phyloP scores from a whole-genome alignment of 23 tunicate genomes.

The Ciona savignyi region DNA sequence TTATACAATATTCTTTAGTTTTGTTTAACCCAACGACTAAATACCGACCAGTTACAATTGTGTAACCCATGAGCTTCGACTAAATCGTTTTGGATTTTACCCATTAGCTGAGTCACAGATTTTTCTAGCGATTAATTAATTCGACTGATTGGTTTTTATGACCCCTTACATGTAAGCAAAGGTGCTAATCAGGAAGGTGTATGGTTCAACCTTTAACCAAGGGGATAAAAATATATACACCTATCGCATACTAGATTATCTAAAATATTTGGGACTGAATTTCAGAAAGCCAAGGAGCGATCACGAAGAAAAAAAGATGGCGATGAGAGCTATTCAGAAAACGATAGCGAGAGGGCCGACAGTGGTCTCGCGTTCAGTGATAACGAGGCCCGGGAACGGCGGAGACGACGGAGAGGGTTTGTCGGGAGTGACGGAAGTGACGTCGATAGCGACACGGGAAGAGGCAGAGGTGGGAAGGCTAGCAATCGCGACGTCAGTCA shows the following conservation, averaged over 20 bases:
- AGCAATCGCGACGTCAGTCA: slow-evolving; percentile 17
- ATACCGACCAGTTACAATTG: no score
- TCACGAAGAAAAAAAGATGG: slow-evolving; percentile 37
- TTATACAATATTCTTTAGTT: no score
- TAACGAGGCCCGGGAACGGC: slow-evolving; percentile 67
- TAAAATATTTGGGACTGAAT: not conserved
- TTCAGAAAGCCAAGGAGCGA: slow-evolving; percentile 54
- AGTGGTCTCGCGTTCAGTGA: slow-evolving; percentile 86
- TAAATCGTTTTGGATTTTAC: no score
- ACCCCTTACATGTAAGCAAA: no score
- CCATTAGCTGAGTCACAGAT: no score
- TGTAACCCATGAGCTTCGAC: no score
- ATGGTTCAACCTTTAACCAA: no score
- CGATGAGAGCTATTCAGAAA: slow-evolving; percentile 30
- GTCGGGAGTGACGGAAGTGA: slow-evolving; percentile 64
- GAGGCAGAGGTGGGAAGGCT: slow-evolving; percentile 26
- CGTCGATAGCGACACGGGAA: slow-evolving; percentile 21
- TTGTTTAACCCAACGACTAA: no score
- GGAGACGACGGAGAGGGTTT: slow-evolving; percentile 50
- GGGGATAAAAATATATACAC: no score
- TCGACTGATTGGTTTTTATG: no score
- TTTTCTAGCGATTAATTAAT: no score
- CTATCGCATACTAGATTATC: not conserved
- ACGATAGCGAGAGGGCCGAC: slow-evolving; percentile 66
- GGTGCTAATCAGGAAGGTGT: no score